phyloP scores from a whole-genome alignment of 2,113 vertebrate species.

The Ptyas mucosa region DNA sequence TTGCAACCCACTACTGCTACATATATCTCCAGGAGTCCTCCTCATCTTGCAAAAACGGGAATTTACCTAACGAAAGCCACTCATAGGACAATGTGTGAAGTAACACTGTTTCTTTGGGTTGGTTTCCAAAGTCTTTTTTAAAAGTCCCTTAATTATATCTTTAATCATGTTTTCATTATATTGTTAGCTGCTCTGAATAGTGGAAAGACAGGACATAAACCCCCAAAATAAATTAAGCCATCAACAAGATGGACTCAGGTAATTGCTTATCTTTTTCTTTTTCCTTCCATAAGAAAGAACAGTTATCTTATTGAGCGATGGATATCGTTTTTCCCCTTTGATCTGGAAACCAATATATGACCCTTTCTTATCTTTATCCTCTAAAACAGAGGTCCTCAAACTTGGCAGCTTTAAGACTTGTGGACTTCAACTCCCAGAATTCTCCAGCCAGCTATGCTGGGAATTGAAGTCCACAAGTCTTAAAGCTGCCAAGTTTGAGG shows the following conservation, averaged over 20 bases:
- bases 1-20: too few relatives aligned
- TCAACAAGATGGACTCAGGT: not conserved
- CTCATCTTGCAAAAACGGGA: not conserved
- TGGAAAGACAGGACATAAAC: not conserved
- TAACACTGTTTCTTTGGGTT: not conserved
- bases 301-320: not conserved
- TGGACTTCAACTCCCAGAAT: too few relatives aligned
- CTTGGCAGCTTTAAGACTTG: too few relatives aligned
- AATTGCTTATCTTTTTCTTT: not conserved
- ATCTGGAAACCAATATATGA: not conserved
- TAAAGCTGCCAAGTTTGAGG: too few relatives aligned
- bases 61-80: not conserved
- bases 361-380: not conserved
- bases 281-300: not conserved
- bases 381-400: too few relatives aligned
- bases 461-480: too few relatives aligned
- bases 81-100: not conserved
- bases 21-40: not conserved
- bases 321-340: not conserved
- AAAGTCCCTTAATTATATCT: not conserved
- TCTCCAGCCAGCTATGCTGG: too few relatives aligned
- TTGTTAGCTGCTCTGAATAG: not conserved
- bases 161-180: not conserved
- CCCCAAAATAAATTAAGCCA: not conserved
- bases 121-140: not conserved